A percentile compares a stretch with the other conserved stretches of the same genome.
phyloP scores from a whole-genome alignment of 2,113 vertebrate species.

The Colistium nudipinnis region DNA sequence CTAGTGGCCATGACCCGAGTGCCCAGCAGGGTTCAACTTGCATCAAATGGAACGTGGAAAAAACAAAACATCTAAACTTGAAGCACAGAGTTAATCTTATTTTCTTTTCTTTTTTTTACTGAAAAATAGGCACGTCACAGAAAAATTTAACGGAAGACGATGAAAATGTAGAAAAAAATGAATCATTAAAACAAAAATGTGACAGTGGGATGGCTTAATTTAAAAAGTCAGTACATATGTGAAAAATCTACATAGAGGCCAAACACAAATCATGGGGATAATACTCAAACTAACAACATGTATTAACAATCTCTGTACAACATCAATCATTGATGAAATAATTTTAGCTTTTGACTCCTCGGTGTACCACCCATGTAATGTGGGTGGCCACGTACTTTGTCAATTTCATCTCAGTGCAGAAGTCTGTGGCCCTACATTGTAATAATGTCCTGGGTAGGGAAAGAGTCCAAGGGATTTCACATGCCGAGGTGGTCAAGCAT shows the following conservation, averaged over 20 bases:
- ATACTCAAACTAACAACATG: constrained; percentile 20
- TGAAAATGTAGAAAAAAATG: constrained; percentile 48
- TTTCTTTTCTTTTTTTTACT: constrained; percentile 59
- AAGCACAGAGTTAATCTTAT: neutral
- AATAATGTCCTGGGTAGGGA: constrained; percentile 19
- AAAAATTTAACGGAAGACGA: constrained; percentile 52
- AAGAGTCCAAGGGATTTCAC: constrained; percentile 21
- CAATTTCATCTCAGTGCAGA: constrained; percentile 7
- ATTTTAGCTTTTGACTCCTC: neutral
- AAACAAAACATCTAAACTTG: neutral
- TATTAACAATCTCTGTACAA: constrained; percentile 37
- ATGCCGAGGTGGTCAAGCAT: constrained; percentile 3
- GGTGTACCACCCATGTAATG: neutral
- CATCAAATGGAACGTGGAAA: neutral
- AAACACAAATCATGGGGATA: constrained; percentile 34
- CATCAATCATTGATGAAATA: constrained; percentile 5
- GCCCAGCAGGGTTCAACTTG: too few species aligned
- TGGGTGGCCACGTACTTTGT: constrained; percentile 1
- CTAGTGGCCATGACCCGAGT: constrained; percentile 37
- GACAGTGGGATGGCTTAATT: constrained; percentile 14
- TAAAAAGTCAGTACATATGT: constrained; percentile 24
- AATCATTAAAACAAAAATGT: constrained; percentile 55
- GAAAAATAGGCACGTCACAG: constrained; percentile 68
- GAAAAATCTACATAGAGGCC: constrained; percentile 43
- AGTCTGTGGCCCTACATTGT: constrained; percentile 8